Evolutionary conservation across 1,140 invertebrate species (phyloP).

Genomic region (Dendrolimus kikuchii): DNA sequence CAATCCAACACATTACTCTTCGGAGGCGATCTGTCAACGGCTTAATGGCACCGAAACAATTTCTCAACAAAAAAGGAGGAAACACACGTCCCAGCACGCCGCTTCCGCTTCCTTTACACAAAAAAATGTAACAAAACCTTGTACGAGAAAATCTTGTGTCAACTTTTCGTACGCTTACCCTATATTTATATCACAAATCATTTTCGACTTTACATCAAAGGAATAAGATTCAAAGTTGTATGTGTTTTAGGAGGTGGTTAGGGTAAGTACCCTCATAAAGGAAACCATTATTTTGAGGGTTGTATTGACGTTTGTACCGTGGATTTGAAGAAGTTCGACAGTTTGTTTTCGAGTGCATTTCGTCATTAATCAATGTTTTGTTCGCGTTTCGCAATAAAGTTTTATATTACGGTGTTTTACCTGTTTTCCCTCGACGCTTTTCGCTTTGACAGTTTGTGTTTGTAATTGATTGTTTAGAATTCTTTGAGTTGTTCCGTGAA

Average conservation of each 20-base stretch:
- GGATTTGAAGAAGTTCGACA: slow-evolving; percentile 71
- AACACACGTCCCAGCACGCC: slow-evolving; percentile 56
- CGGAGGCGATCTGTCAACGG: slow-evolving; percentile 65
- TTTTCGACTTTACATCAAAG: slow-evolving; percentile 8
- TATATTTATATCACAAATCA: slow-evolving; percentile 8
- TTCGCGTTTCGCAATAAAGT: slow-evolving; percentile 38
- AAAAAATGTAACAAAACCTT: slow-evolving; percentile 57
- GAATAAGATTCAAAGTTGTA: slow-evolving; percentile 17
- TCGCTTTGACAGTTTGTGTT: slow-evolving; percentile 50
- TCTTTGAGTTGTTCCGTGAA: slow-evolving; percentile 13
- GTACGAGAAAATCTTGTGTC: slow-evolving; percentile 45
- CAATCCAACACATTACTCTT: slow-evolving; percentile 63
- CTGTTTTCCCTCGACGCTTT: slow-evolving; percentile 45
- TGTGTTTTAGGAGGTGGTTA: slow-evolving; percentile 13
- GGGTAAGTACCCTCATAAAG: slow-evolving; percentile 34
- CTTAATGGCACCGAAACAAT: slow-evolving; percentile 69
- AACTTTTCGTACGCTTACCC: slow-evolving; percentile 36
- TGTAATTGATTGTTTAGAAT: slow-evolving; percentile 61
- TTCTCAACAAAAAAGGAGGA: slow-evolving; percentile 66
- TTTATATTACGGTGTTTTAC: slow-evolving; percentile 59
- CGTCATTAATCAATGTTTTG: slow-evolving; percentile 71
- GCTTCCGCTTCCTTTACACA: slow-evolving; percentile 49
- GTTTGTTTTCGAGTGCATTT: slow-evolving; percentile 71
- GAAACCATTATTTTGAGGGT: slow-evolving; percentile 69
- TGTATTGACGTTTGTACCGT: slow-evolving; percentile 65